These are phyloP conservation scores for Pseudomugil gertrudae DNA, from an alignment of 2,797 vertebrate species.

Conservation along the genomic window DNA sequence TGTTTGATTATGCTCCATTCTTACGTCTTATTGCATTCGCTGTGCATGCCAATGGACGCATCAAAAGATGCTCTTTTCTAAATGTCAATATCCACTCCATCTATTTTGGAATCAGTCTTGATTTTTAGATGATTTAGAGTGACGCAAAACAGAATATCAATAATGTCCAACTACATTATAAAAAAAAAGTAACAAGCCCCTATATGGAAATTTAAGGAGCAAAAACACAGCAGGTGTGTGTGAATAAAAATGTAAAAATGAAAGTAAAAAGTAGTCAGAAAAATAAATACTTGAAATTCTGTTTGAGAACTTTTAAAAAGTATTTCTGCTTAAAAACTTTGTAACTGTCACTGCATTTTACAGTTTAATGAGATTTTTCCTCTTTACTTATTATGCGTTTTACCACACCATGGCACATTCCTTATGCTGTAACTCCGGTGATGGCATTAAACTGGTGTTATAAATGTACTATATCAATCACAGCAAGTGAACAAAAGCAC, in stretches of 20 bases:
- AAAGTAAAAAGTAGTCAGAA: no score
- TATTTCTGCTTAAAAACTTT: background rate
- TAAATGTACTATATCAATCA: slow-evolving; percentile 67
- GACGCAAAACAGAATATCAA: no score
- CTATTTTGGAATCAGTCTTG: no score
- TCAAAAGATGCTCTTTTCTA: background rate
- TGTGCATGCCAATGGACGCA: background rate
- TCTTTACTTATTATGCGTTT: slow-evolving; percentile 4
- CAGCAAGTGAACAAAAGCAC: slow-evolving; percentile 59
- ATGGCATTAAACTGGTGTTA: slow-evolving; percentile 55
- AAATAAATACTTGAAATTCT: background rate
- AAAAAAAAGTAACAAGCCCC: no score
- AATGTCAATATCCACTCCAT: background rate
- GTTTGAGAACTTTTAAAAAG: background rate
- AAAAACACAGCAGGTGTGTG: no score
- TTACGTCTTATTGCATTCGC: background rate
- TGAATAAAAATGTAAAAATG: no score
- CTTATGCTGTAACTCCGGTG: slow-evolving; percentile 55
- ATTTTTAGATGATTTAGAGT: no score
- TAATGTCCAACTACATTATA: no score
- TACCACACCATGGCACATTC: slow-evolving; percentile 46
- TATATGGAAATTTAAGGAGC: no score
- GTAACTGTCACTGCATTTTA: background rate
- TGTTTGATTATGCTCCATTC: background rate
- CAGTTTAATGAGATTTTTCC: background rate